Evolutionary conservation across 2,888 invertebrate genomes (phyloP).

Genomic region (Gibbula magus): DNA sequence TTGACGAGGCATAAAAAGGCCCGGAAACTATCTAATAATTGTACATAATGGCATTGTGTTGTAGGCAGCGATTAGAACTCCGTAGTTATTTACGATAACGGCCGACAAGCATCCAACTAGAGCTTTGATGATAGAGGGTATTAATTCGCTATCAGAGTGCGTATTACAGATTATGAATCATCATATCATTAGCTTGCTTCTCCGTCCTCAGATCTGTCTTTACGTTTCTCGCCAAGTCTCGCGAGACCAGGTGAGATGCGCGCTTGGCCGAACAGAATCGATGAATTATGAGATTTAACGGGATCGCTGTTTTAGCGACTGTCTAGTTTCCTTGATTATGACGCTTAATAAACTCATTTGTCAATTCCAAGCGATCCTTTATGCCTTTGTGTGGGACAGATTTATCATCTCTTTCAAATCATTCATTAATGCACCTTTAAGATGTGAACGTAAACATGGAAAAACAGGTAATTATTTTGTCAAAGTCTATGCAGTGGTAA

Average conservation of each 20-base stretch:
- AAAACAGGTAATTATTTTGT: too few species aligned
- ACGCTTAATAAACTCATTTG: constrained; percentile 4
- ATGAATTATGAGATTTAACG: constrained; percentile 5
- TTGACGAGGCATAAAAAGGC: constrained; percentile 15
- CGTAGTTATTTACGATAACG: constrained; percentile 20
- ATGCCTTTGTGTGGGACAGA: too few species aligned
- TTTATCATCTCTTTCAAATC: too few species aligned
- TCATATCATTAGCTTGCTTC: background rate
- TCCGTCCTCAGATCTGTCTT: background rate
- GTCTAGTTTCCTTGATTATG: constrained; percentile 10
- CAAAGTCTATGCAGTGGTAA: too few species aligned
- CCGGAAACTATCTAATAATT: constrained; percentile 22
- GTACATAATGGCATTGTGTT: constrained; percentile 20
- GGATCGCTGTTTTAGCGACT: background rate
- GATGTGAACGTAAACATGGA: too few species aligned
- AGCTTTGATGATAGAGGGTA: background rate
- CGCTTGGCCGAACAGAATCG: background rate
- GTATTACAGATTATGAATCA: background rate
- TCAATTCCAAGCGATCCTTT: background rate
- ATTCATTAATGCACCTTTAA: too few species aligned
- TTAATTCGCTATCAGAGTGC: background rate
- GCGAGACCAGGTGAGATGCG: constrained; percentile 11
- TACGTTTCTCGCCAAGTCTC: background rate
- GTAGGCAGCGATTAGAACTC: background rate
- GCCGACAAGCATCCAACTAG: background rate